Evolutionary conservation across 1,140 invertebrate species (phyloP).

Genomic region (Sycophaga agraensis): DNA sequence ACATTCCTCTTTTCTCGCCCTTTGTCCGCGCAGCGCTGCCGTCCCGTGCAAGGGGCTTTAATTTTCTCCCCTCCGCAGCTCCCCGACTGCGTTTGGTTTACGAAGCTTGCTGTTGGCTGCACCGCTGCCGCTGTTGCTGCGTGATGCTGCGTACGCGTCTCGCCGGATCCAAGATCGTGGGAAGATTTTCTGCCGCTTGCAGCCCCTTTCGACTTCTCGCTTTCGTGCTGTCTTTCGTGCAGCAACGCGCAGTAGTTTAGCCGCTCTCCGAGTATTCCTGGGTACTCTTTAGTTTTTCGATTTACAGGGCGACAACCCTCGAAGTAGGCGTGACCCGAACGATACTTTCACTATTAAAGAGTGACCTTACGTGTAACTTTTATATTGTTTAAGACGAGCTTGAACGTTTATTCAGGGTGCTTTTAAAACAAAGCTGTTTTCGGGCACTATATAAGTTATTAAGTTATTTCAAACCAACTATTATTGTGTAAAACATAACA

Average conservation of each 20-base stretch:
- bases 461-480: no score
- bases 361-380: background rate
- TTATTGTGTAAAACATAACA: no score
- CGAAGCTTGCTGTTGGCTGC: background rate
- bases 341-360: no score
- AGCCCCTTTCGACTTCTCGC: background rate
- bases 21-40: background rate
- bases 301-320: no score
- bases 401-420: no score
- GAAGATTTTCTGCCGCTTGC: background rate
- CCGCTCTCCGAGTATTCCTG: background rate
- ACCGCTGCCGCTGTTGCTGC: background rate
- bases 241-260: no score
- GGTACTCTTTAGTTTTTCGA: background rate
- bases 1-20: background rate
- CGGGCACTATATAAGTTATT: no score
- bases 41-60: background rate
- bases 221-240: background rate
- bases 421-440: no score
- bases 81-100: background rate
- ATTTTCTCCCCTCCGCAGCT: background rate
- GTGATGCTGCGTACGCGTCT: background rate
- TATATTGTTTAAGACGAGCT: background rate
- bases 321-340: no score
- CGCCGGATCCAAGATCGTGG: background rate